Base-by-base conservation (phyloP, 2,797 vertebrate species). In the Sternotherus odoratus region DNA sequence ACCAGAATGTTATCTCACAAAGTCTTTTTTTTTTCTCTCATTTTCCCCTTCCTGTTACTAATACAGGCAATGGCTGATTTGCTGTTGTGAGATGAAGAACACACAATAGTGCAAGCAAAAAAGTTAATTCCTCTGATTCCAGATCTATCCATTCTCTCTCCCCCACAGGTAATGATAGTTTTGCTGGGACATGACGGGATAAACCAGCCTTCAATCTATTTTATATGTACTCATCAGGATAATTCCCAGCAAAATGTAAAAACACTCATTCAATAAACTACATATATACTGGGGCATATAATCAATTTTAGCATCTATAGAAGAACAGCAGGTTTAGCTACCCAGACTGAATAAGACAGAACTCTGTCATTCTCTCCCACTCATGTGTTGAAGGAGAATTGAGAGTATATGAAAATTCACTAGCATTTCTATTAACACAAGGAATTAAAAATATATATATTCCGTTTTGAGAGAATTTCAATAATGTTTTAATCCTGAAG, bases 1-100 rank as follows among this genome's bases (percentile, higher is more conserved):
- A 90, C 57, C 77, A 90, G 86, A 96, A 95, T 51, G 48, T 81
- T 90, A 82, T 90, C 63, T 60, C 74, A 91, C 91, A 83, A 95
- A 95, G 91, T 39, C 50, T 10, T 85, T 93, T 95, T 94, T 83
- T 89, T 56, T 77, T 69, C n/a, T n/a, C n/a, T 51, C 16, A 85
- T 39, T 77, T 82, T 93, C 46, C 85, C 50, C 63, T 74, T 91
- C 78, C 60, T 83, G 43, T 92, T 87, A 90, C 75, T 36, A 86
- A 88, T 77, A 90, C 93, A 96, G 88, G 9, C 33, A 95, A 83
- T 46, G 89, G 46, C 51, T 66, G n/a, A 66, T 91, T 84, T 51
- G 83, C 48, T 82, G 60, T 21, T 2, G 1, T 53, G 57, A 90
- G 75, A 90, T 79, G 33, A 83, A 85, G 54, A 53, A 51, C 86